Evolutionary conservation across 2,888 invertebrate genomes (phyloP).

Genomic region (Scelioninae gen. 2): DNA sequence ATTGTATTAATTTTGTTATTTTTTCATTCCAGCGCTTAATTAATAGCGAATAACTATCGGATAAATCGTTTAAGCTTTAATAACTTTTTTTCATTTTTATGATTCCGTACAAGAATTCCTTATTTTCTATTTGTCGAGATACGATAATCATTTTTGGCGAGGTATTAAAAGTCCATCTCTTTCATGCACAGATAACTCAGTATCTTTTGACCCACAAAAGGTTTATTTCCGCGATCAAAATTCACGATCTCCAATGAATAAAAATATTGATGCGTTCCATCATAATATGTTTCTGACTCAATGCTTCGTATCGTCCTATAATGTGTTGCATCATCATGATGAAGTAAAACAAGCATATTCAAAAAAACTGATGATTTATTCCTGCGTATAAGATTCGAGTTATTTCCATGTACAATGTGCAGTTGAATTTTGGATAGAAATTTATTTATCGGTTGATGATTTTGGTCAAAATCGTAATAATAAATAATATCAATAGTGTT

Average conservation of each 20-base stretch:
- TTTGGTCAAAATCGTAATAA: too few relatives aligned
- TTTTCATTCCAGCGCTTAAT: too few relatives aligned
- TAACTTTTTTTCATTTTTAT: too few relatives aligned
- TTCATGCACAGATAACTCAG: constrained; percentile 24
- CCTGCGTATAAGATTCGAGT: constrained; percentile 8
- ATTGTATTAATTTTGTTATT: too few relatives aligned
- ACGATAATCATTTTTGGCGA: constrained; percentile 11
- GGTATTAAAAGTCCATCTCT: constrained; percentile 18
- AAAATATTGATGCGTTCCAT: constrained; percentile 36
- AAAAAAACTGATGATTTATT: constrained; percentile 37
- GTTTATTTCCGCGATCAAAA: constrained; percentile 39
- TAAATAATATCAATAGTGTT: too few relatives aligned
- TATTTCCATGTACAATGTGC: background rate
- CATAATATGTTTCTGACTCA: constrained; percentile 23
- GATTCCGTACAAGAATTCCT: constrained; percentile 1
- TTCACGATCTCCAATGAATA: constrained; percentile 32
- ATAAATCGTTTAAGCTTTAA: too few relatives aligned
- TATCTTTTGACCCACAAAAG: constrained; percentile 35
- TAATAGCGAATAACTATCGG: too few relatives aligned
- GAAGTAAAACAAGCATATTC: constrained; percentile 32
- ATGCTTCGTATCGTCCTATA: constrained; percentile 23
- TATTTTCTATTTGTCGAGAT: constrained; percentile 16
- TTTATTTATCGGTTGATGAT: too few relatives aligned
- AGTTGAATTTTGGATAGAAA: too few relatives aligned
- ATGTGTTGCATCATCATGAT: constrained; percentile 39